Evolutionary conservation across 2,797 vertebrate genomes (phyloP), one percentile per base, ranked within the genome.

Genomic region (Psittacula echo): DNA sequence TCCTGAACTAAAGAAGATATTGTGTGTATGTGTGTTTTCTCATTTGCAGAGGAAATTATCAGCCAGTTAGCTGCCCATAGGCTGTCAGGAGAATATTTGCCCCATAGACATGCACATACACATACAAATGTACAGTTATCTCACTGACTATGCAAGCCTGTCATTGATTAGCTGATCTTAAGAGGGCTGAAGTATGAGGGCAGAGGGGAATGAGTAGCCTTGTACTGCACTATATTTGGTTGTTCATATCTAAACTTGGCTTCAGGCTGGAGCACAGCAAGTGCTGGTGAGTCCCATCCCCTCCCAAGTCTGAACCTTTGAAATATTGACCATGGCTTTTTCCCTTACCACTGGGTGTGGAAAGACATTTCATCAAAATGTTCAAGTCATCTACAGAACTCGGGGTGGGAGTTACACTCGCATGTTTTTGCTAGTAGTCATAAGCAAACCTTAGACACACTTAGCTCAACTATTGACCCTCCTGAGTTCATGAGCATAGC

Each of bases 401-500:
- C 26, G 0, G 87, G 54, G 56, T 78, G 89, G 91, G 93, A 89
- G 65, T 60, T 92, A 77, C 50, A 64, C 76, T 83, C 1, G 0
- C 56, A 34, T 77, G 74, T 74, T 62, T 91, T 87, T 89, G 65
- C 48, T 80, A 32, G 65, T 58, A 76, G 47, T 92, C 87, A 60
- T 67, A 62, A 80, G 11, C 62, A 80, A 89, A 84, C 45, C 53
- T 85, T 37, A 16, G 34, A 47, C 68, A 26, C 8, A 47, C 72
- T 89, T 90, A 89, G 85, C 54, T 97, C 87, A 93, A 64, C 92
- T 75, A 62, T 24, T 93, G 89, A 93, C 92, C 92, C 66, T 84
- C 47, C 34, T 44, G 89, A 77, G 65, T 85, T 64, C 56, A 94
- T 65, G 41, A 68, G 51, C 34, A 47, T 26, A 74, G 32, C 50